phyloP scores from a whole-genome alignment of 2,888 invertebrate species.

The Aphelenchoides bicaudatus region DNA sequence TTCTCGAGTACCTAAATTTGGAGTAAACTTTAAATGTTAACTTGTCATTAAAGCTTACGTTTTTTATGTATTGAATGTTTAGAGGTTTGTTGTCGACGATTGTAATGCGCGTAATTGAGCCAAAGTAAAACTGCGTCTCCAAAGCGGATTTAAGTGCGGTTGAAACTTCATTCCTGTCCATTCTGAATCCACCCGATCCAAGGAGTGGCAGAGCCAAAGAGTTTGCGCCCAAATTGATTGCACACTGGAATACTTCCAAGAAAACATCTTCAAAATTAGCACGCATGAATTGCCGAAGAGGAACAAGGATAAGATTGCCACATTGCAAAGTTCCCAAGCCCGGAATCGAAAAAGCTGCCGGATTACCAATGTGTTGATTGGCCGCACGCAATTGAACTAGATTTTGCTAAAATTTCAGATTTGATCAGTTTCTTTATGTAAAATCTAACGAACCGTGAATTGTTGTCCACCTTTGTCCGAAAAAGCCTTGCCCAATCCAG shows the following conservation, averaged over 20 bases:
- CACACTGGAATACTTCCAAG: slow-evolving; percentile 18
- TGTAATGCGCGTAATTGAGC: not conserved
- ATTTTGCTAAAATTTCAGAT: too few species aligned
- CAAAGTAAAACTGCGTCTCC: slow-evolving; percentile 3
- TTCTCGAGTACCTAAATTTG: too few species aligned
- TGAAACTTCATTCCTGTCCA: not conserved
- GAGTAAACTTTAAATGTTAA: too few species aligned
- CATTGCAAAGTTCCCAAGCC: not conserved
- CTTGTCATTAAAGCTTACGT: too few species aligned
- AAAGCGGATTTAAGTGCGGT: not conserved
- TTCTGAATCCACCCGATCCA: slow-evolving; percentile 25
- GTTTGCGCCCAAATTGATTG: slow-evolving; percentile 17
- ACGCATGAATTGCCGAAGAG: slow-evolving; percentile 15
- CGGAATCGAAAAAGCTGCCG: not conserved
- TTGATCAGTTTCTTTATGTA: too few species aligned
- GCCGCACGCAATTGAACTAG: too few species aligned
- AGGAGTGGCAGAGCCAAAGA: slow-evolving; percentile 27
- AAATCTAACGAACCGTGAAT: too few species aligned
- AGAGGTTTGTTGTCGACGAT: too few species aligned
- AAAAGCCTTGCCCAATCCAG: not conserved
- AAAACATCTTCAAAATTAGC: slow-evolving; percentile 25
- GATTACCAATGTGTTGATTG: too few species aligned
- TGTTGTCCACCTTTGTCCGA: not conserved
- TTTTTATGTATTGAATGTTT: too few species aligned
- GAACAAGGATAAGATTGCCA: slow-evolving; percentile 25